Evolutionary conservation across 2,888 invertebrate species (phyloP), one percentile per base, ranked within the genome.

Genomic region (Phortica okadai): DNA sequence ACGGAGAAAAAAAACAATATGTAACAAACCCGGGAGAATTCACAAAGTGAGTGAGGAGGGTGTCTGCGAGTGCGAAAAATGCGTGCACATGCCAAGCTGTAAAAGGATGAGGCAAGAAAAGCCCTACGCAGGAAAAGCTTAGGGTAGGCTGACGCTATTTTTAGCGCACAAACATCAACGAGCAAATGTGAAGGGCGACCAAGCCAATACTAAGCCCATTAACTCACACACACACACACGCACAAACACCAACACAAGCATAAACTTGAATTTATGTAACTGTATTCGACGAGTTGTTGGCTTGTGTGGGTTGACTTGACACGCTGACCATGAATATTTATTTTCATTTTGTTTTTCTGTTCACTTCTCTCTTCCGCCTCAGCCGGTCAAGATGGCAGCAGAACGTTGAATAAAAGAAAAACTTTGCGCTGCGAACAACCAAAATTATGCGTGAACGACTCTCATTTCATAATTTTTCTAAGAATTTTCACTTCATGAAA

Each of bases 271-370:
- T 11, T 77, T 81, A 78, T 81, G 83, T 85, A 14, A 21, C 62
- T 16, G 56, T 66, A 54, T 14, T 3, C 54, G 11, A 33, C 54
- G 54, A 64, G 50, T n/a, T 72, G 59, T 64, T 74, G 33, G 62
- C 7, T 21, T 62, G 62, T 74, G 67, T 78, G 80, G 78, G 79
- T 66, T 66, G 80, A 25, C 80, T 86, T 87, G 85, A 87, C 87
- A 85, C 86, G 86, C 82, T 85, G 85, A 85, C 87, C 85, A 85
- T 86, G 85, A 87, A 85, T 84, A 85, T 82, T 44, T 45, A n/a
- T 45, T 87, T 82, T 50, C 16, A 14, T 45, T 69, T 7, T 16
- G 44, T 69, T 45, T 44, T 62, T 25, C 25, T 6, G n/a, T 44
- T 58, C 62, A 59, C 5, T 74, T 54, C n/a, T 59, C 58, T 73